Evolutionary conservation across 2,113 vertebrate species (phyloP).

Genomic region (Peromyscus maniculatus): DNA sequence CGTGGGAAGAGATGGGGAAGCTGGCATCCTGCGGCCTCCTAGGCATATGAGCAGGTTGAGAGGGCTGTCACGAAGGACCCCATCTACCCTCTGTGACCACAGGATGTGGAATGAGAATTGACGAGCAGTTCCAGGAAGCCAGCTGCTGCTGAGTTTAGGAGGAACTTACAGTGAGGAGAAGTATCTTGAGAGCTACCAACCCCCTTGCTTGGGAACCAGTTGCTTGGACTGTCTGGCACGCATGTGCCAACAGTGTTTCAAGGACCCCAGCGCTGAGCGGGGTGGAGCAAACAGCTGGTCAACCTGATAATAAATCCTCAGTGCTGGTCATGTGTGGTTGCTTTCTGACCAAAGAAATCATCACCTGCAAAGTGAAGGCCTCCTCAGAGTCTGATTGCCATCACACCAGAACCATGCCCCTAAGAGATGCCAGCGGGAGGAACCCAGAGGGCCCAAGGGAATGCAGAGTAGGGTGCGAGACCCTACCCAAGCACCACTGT

Average conservation of each 20-base stretch:
- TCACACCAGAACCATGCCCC: background rate
- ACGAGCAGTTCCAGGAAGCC: background rate
- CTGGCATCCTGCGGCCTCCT: background rate
- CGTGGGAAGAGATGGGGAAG: background rate
- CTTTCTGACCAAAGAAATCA: background rate
- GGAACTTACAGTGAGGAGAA: background rate
- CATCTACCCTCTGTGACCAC: background rate
- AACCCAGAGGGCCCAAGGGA: background rate
- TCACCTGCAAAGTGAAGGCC: background rate
- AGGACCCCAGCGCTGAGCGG: background rate
- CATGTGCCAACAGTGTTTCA: background rate
- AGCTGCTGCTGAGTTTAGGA: background rate
- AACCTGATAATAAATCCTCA: background rate
- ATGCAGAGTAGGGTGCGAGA: background rate
- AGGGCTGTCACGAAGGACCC: background rate
- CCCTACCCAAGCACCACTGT: background rate
- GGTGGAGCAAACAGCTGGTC: background rate
- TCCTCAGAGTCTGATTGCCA: background rate
- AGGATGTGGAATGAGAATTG: background rate
- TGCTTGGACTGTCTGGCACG: background rate
- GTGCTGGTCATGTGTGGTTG: background rate
- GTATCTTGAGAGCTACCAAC: background rate
- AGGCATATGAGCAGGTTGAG: background rate
- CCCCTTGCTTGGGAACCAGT: background rate
- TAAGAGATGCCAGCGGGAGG: background rate